Percentiles rank a stretch among this genome's conserved stretches.
These are phyloP conservation scores for Crioceris asparagi DNA, from an alignment of 2,888 invertebrate genomes.

Conservation along the genomic window DNA sequence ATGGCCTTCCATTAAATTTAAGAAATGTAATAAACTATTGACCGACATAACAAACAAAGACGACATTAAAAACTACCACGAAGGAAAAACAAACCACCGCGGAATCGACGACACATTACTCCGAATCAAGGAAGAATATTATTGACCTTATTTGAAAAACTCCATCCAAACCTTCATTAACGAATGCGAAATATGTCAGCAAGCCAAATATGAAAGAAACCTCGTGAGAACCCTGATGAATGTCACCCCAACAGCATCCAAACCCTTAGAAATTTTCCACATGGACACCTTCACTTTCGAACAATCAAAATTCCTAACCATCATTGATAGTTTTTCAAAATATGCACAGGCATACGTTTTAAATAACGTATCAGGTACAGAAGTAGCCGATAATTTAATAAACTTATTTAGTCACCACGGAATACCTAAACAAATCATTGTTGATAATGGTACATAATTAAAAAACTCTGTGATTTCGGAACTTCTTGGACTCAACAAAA, in stretches of 20 bases:
- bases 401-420: constrained; percentile 16
- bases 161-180: constrained; percentile 9
- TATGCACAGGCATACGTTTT: constrained; percentile 15
- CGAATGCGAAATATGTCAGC: constrained; percentile 7
- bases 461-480: no score
- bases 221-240: constrained; percentile 3
- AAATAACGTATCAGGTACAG: constrained; percentile 4
- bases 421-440: constrained; percentile 15
- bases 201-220: constrained; percentile 7
- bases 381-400: constrained; percentile 13
- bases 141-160: constrained; percentile 8
- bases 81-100: constrained; percentile 7
- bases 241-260: constrained; percentile 2
- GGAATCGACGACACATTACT: constrained; percentile 7
- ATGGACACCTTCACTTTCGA: constrained; percentile 14
- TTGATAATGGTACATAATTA: constrained; percentile 17
- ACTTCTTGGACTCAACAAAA: no score
- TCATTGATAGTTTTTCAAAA: constrained; percentile 18
- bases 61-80: constrained; percentile 5
- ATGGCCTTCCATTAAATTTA: constrained; percentile 4
- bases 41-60: constrained; percentile 4
- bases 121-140: constrained; percentile 7
- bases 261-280: constrained; percentile 7
- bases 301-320: constrained; percentile 16
- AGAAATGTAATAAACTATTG: constrained; percentile 3